phyloP scores from a whole-genome alignment of 2,113 vertebrate species.

The Xyrauchen texanus region DNA sequence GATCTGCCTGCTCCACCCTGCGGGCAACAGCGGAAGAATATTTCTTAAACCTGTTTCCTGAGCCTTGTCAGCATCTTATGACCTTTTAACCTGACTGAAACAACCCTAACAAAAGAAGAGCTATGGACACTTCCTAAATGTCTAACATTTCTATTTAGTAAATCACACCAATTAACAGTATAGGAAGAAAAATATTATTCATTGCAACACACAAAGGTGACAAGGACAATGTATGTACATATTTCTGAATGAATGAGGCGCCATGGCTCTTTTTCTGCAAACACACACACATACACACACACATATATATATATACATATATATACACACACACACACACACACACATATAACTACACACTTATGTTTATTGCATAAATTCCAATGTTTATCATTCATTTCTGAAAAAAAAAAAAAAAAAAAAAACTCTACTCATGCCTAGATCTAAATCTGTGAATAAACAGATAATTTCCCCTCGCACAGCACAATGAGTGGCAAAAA shows the following conservation, averaged over 20 bases:
- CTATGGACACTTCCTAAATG: conserved; percentile 33
- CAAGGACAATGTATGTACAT: too few species aligned
- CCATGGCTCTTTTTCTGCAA: conserved; percentile 29
- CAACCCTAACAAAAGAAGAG: conserved; percentile 9
- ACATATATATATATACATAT: too few species aligned
- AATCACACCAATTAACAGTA: neutral
- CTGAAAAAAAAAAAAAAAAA: neutral
- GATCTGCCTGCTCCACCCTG: conserved; percentile 75
- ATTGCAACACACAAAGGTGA: too few species aligned
- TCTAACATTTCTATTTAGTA: neutral
- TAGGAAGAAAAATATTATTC: too few species aligned
- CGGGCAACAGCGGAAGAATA: conserved; percentile 5
- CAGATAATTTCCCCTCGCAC: conserved; percentile 1
- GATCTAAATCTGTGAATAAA: conserved; percentile 23
- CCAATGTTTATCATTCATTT: conserved; percentile 60
- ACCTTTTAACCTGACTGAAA: conserved; percentile 23
- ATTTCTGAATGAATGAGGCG: too few species aligned
- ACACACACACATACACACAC: too few species aligned
- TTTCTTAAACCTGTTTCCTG: conserved; percentile 54
- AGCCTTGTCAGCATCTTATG: conserved; percentile 26
- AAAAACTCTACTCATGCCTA: neutral
- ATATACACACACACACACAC: too few species aligned
- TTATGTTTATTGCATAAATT: conserved; percentile 52
- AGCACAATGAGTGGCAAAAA: neutral
- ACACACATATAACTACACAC: conserved; percentile 5